Conservation (phyloP, 2,113 vertebrate genomes). For the Saimiri boliviensis region DNA sequence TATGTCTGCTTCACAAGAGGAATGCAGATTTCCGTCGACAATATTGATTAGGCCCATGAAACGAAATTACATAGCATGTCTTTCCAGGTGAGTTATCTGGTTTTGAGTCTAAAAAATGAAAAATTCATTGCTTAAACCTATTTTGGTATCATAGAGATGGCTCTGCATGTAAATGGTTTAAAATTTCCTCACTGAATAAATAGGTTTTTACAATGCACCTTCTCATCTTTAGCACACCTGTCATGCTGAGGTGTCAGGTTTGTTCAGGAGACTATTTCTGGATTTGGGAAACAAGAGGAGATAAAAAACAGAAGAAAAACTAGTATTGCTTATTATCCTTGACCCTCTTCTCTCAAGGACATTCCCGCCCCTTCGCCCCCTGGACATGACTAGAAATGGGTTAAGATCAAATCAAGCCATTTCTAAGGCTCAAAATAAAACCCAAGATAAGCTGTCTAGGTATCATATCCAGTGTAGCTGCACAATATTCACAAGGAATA, state of each 20-base stretch:
- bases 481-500: neutral
- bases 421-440: slow-evolving; percentile 1
- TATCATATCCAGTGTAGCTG: neutral
- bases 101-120: slow-evolving; percentile 61
- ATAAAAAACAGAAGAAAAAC: slow-evolving; percentile 35
- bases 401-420: slow-evolving; percentile 38
- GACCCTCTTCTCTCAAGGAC: slow-evolving; percentile 24
- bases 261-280: slow-evolving; percentile 43
- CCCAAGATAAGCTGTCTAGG: neutral
- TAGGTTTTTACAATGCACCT: neutral
- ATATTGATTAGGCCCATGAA: slow-evolving; percentile 22
- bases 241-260: neutral
- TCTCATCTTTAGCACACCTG: slow-evolving; percentile 35
- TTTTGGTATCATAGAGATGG: slow-evolving; percentile 49
- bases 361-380: rapidly evolving
- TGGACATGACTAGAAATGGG: neutral
- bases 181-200: slow-evolving; percentile 61
- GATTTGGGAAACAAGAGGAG: neutral
- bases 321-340: neutral
- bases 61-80: neutral
- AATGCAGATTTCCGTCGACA: neutral
- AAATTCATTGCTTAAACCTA: slow-evolving; percentile 57
- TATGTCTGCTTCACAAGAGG: neutral
- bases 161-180: slow-evolving; percentile 64
- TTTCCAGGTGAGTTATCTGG: slow-evolving; percentile 57